A percentile compares a stretch with the other conserved stretches of the same genome.
These are phyloP conservation scores for Albula glossodonta DNA, from an alignment of 2,113 vertebrate species.

Conservation along the genomic window DNA sequence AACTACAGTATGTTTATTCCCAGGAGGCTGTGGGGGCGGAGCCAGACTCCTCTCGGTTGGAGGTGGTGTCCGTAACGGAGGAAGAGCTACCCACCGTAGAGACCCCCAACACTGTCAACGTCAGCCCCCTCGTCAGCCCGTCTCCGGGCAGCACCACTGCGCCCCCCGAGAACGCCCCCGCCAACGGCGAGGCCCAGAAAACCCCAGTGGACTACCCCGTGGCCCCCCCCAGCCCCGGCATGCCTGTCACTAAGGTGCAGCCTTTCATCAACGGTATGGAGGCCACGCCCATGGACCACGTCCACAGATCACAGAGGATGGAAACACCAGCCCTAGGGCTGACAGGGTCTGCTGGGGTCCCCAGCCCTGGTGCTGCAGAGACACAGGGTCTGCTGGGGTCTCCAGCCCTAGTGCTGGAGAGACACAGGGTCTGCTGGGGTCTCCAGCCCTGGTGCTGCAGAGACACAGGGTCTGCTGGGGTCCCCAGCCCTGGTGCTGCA, in stretches of 20 bases:
- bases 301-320: background rate
- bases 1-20: background rate
- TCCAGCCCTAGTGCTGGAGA: too few species aligned
- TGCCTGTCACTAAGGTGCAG: conserved; percentile 72
- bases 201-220: conserved; percentile 22
- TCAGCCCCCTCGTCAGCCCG: conserved; percentile 55
- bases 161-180: conserved; percentile 30
- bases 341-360: too few species aligned
- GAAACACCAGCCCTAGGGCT: too few species aligned
- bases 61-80: conserved; percentile 67
- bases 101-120: conserved; percentile 54
- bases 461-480: too few species aligned
- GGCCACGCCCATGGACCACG: background rate
- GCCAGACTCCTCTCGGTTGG: conserved; percentile 47
- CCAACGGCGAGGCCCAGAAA: conserved; percentile 17
- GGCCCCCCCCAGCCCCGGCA: conserved; percentile 43
- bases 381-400: too few species aligned
- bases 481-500: too few species aligned
- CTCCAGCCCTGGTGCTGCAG: too few species aligned
- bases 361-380: too few species aligned
- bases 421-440: too few species aligned
- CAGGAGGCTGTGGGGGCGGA: conserved; percentile 39
- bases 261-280: conserved; percentile 65
- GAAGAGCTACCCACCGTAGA: conserved; percentile 62
- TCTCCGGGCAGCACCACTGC: conserved; percentile 18